Evolutionary conservation across 2,797 vertebrate species (phyloP).

Genomic region (Arrhamphus sclerolepis): DNA sequence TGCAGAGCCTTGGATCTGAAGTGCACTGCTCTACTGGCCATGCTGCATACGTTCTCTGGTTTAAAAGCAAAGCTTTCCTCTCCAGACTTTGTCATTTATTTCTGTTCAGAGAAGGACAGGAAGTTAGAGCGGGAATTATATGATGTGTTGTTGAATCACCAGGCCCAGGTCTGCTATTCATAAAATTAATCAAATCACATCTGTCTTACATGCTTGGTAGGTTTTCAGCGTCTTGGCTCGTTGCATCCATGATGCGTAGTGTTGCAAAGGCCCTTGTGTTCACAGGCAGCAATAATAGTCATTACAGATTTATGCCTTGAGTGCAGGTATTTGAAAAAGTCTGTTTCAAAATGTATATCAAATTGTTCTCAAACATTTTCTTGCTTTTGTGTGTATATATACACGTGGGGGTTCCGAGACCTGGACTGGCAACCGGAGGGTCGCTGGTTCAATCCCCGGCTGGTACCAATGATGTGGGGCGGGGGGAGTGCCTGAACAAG

Average conservation of each 20-base stretch:
- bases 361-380: not conserved
- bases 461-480: too few species aligned
- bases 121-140: conserved; percentile 3
- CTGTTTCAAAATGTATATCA: not conserved
- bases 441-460: too few species aligned
- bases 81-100: conserved; percentile 32
- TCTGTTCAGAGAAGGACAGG: conserved; percentile 12
- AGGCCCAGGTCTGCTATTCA: conserved; percentile 11
- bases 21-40: not conserved
- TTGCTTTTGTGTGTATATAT: not conserved
- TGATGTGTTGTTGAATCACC: conserved; percentile 17
- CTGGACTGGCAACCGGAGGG: too few species aligned
- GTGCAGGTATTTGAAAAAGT: not conserved
- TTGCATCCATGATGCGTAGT: not conserved
- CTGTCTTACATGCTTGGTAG: conserved; percentile 14
- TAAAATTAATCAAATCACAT: conserved; percentile 22
- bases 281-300: conserved; percentile 7
- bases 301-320: not conserved
- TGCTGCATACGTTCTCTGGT: too few species aligned
- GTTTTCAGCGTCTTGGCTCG: conserved; percentile 14
- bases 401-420: too few species aligned
- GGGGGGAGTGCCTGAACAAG: too few species aligned
- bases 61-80: not conserved
- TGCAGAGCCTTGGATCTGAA: not conserved
- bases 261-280: conserved; percentile 8